A percentile compares a stretch with the other conserved stretches of the same genome.
phyloP scores from a whole-genome alignment of 2,888 invertebrate genomes.

The Gymnosoma rotundatum region DNA sequence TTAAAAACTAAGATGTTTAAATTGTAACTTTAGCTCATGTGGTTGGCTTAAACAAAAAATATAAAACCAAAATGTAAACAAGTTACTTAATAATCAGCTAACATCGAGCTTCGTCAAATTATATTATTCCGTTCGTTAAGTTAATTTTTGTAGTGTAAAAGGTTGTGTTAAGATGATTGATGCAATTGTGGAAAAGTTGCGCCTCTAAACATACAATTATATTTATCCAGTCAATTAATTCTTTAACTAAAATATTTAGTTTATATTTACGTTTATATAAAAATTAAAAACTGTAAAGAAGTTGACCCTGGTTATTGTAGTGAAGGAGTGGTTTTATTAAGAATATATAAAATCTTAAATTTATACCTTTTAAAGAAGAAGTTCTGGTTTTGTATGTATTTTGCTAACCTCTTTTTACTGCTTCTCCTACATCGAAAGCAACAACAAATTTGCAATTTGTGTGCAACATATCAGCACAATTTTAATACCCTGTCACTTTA shows the following conservation, averaged over 20 bases:
- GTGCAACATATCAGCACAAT: conserved; percentile 14
- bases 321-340: conserved; percentile 31
- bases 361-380: conserved; percentile 2
- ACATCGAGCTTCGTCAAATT: conserved; percentile 19
- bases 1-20: conserved; percentile 29
- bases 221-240: not conserved
- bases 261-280: not conserved
- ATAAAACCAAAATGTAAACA: conserved; percentile 41
- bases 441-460: conserved; percentile 25
- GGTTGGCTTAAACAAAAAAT: conserved; percentile 21
- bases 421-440: conserved; percentile 22
- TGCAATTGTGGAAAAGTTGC: conserved; percentile 27
- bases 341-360: conserved; percentile 21
- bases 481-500: not conserved
- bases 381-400: conserved; percentile 38
- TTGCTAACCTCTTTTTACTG: conserved; percentile 23
- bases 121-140: conserved; percentile 1
- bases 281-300: conserved; percentile 25
- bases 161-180: conserved; percentile 35
- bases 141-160: not conserved
- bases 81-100: conserved; percentile 24
- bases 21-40: conserved; percentile 10
- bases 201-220: not conserved
- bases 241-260: too few relatives aligned
- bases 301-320: conserved; percentile 61